phyloP scores from a whole-genome alignment of 2,797 vertebrate species.

The Peromyscus aztecus region DNA sequence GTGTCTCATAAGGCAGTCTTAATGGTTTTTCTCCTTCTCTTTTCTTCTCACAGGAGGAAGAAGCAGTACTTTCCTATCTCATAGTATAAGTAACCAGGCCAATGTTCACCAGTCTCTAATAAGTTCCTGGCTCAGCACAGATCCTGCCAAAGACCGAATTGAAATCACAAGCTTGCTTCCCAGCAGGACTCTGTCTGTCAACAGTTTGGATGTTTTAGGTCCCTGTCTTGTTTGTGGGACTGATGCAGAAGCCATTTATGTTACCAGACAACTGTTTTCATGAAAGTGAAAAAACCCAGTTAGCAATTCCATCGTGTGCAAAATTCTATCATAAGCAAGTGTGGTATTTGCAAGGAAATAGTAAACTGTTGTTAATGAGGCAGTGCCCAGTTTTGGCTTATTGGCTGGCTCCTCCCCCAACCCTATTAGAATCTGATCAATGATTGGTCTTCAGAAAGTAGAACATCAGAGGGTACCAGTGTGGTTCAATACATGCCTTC shows the following conservation, averaged over 20 bases:
- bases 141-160: constrained; percentile 94
- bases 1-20: not conserved
- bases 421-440: not conserved
- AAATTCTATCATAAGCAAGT: constrained; percentile 60
- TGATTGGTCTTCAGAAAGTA: not conserved
- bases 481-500: constrained; percentile 8
- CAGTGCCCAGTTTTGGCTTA: not conserved
- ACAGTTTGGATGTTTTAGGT: constrained; percentile 96
- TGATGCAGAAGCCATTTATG: constrained; percentile 96
- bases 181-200: constrained; percentile 95
- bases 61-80: constrained; percentile 92
- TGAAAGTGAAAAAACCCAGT: constrained; percentile 72
- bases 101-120: constrained; percentile 92
- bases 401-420: not conserved
- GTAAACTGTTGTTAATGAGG: not conserved
- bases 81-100: constrained; percentile 89
- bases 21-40: not conserved
- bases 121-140: constrained; percentile 94
- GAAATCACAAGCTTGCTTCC: constrained; percentile 97
- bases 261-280: constrained; percentile 92
- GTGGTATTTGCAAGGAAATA: not conserved
- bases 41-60: constrained; percentile 91
- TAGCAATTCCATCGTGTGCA: constrained; percentile 34
- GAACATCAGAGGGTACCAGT: not conserved
- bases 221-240: constrained; percentile 97